Evolutionary conservation across 2,113 vertebrate species (phyloP).

Genomic region (Phainopepla nitens): DNA sequence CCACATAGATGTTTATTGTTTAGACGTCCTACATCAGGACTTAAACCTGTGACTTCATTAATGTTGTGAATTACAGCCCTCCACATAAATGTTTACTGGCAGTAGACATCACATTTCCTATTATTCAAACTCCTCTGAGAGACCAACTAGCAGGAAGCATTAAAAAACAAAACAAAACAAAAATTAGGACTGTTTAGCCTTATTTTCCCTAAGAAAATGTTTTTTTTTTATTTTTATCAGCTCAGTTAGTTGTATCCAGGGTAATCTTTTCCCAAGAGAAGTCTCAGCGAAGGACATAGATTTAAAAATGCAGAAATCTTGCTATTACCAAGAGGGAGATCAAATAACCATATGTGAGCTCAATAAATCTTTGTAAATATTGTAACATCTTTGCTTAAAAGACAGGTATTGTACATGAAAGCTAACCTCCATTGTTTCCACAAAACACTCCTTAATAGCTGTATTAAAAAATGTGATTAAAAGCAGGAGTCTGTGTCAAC

Average conservation of each 20-base stretch:
- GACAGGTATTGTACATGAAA: neutral
- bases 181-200: neutral
- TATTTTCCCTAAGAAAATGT: neutral
- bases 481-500: rapidly evolving
- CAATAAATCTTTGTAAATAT: neutral
- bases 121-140: neutral
- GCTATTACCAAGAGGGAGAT: neutral
- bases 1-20: neutral
- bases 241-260: neutral
- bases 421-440: neutral
- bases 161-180: neutral
- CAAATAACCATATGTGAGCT: neutral
- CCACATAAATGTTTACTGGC: neutral
- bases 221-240: neutral
- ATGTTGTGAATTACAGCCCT: neutral
- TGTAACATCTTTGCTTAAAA: neutral
- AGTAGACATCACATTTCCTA: neutral
- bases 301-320: neutral
- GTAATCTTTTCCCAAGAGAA: neutral
- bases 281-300: neutral
- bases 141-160: neutral
- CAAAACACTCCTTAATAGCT: neutral
- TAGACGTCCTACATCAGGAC: neutral
- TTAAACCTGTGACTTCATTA: neutral
- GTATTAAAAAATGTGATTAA: neutral